A percentile compares a stretch with the other conserved stretches of the same genome.
Conservation (phyloP, 2,797 vertebrate genomes). For the Choloepus didactylus region DNA sequence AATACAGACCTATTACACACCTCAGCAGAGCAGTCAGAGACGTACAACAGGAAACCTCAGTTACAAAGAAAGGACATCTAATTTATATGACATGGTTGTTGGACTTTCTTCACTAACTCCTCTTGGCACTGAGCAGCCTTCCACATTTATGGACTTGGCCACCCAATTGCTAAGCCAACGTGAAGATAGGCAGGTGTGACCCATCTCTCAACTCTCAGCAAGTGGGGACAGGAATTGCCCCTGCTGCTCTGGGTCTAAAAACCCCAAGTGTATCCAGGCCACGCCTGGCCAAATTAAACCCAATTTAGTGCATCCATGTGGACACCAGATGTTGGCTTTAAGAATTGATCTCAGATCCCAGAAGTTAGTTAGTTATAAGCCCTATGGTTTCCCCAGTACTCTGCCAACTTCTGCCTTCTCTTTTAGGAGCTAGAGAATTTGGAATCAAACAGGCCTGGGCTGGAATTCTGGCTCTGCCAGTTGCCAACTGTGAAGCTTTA, state of each 20-base stretch:
- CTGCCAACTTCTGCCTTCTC: neutral
- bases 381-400: neutral
- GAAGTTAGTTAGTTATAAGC: neutral
- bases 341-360: neutral
- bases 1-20: slow-evolving; percentile 64
- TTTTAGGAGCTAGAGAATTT: neutral
- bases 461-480: neutral
- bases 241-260: neutral
- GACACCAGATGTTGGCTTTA: neutral
- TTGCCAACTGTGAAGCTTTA: neutral
- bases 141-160: neutral
- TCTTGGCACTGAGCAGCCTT: neutral
- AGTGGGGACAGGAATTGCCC: neutral
- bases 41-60: slow-evolving; percentile 35
- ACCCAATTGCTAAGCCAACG: neutral
- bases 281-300: neutral
- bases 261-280: neutral
- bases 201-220: neutral
- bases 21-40: slow-evolving; percentile 65
- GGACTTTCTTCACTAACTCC: slow-evolving; percentile 16
- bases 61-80: slow-evolving; percentile 65
- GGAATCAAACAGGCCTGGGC: neutral
- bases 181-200: neutral
- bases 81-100: slow-evolving; percentile 43
- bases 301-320: neutral